phyloP scores from a whole-genome alignment of 2,113 vertebrate species.

The Colistium nudipinnis region DNA sequence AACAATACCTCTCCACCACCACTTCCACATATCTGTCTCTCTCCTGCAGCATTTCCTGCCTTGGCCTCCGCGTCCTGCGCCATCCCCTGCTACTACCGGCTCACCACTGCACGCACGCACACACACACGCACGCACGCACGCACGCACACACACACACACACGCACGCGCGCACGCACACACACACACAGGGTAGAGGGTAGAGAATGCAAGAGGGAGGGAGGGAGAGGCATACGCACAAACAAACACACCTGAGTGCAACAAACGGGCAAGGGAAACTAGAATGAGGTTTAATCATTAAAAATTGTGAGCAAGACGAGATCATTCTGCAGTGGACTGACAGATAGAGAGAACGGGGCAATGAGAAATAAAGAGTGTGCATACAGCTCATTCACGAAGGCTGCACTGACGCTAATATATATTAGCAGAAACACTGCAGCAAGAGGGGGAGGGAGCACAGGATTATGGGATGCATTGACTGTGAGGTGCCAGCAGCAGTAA shows the following conservation, averaged over 20 bases:
- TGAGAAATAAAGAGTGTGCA: conserved; percentile 9
- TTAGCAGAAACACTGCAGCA: conserved; percentile 84
- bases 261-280: conserved; percentile 22
- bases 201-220: not conserved
- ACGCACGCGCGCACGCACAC: conserved; percentile 38
- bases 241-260: conserved; percentile 66
- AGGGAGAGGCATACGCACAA: not conserved
- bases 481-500: conserved; percentile 73
- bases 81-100: conserved; percentile 58
- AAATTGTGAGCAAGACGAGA: conserved; percentile 19
- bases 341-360: conserved; percentile 1
- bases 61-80: conserved; percentile 74
- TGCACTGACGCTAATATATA: conserved; percentile 79
- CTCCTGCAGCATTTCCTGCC: conserved; percentile 71
- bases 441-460: conserved; percentile 69
- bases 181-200: conserved; percentile 8
- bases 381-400: conserved; percentile 39
- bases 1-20: conserved; percentile 23
- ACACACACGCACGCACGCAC: conserved; percentile 23
- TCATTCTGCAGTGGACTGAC: conserved; percentile 39
- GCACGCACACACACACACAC: conserved; percentile 21
- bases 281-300: conserved; percentile 24
- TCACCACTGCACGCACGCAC: conserved; percentile 49
- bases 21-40: conserved; percentile 31
- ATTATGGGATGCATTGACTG: conserved; percentile 77